Evolutionary conservation across 1,140 invertebrate genomes (phyloP).

Genomic region (Nasonia vitripennis): DNA sequence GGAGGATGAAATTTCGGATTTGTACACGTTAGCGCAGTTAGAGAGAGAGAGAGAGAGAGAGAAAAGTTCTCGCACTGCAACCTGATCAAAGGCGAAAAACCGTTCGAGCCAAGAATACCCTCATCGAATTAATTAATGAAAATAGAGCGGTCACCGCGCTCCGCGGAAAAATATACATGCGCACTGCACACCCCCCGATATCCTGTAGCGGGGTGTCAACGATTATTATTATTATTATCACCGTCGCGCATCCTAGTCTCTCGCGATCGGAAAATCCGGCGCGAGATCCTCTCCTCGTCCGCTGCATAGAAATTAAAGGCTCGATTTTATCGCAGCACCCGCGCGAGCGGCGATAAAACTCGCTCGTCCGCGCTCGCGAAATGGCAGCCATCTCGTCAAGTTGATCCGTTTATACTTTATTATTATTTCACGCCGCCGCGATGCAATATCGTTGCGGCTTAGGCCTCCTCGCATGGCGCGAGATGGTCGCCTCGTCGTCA

Average conservation of each 20-base stretch:
- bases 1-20: too few species aligned
- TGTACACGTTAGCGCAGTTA: too few species aligned
- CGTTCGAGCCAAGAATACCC: neutral
- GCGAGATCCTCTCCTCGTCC: neutral
- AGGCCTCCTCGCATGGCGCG: conserved; percentile 37
- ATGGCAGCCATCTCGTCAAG: conserved; percentile 68
- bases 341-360: conserved; percentile 63
- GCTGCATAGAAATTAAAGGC: conserved; percentile 49
- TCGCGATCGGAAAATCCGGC: neutral
- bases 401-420: conserved; percentile 76
- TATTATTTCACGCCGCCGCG: conserved; percentile 70
- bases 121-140: too few species aligned
- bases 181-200: too few species aligned
- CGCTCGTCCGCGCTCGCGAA: conserved; percentile 53
- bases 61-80: too few species aligned
- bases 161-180: too few species aligned
- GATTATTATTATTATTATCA: neutral
- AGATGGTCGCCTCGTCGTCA: conserved; percentile 61
- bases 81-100: too few species aligned
- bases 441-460: conserved; percentile 69
- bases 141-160: too few species aligned
- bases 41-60: too few species aligned
- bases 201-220: too few species aligned
- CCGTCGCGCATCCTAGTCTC: neutral
- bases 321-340: conserved; percentile 56